Percentiles rank a stretch among this genome's conserved stretches.
Evolutionary conservation across 1,140 invertebrate genomes (phyloP).

Genomic region (Cylas formicarius): DNA sequence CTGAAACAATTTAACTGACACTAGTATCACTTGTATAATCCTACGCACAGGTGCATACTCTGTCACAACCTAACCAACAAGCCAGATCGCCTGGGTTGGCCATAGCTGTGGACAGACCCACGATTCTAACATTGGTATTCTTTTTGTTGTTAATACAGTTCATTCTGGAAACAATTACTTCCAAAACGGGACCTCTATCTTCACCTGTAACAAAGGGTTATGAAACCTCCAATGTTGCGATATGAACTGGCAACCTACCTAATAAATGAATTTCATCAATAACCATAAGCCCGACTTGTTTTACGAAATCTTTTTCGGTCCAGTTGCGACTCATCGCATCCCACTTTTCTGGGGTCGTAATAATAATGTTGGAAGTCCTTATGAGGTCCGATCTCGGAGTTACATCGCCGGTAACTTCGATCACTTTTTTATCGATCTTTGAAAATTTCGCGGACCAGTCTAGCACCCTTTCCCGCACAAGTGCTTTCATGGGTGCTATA

Average conservation of each 20-base stretch:
- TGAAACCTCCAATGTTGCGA: background rate
- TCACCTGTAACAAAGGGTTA: conserved; percentile 54
- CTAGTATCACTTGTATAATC: background rate
- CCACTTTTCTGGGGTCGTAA: conserved; percentile 99
- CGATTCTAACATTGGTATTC: conserved; percentile 61
- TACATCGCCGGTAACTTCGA: conserved; percentile 95
- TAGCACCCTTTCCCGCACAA: conserved; percentile 91
- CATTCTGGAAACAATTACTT: conserved; percentile 75
- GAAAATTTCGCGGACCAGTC: conserved; percentile 90
- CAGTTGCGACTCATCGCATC: conserved; percentile 96
- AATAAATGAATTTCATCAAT: conserved; percentile 99
- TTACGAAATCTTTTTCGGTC: conserved; percentile 94
- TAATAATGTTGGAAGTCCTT: conserved; percentile 79
- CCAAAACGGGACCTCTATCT: conserved; percentile 76
- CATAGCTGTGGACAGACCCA: conserved; percentile 94
- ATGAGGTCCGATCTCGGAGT: conserved; percentile 88
- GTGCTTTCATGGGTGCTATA: conserved; percentile 95
- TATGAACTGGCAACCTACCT: conserved; percentile 5
- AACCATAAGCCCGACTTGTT: conserved; percentile 85
- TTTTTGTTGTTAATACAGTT: conserved; percentile 39
- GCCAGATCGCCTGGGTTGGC: conserved; percentile 96
- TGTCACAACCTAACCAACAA: conserved; percentile 72
- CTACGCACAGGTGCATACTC: no score
- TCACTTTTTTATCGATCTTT: conserved; percentile 74
- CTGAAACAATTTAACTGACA: conserved; percentile 39